A percentile compares a stretch with the other conserved stretches of the same genome.
These are phyloP conservation scores for Sebastes schlegelii DNA, from an alignment of 2,113 vertebrate species.

Conservation along the genomic window DNA sequence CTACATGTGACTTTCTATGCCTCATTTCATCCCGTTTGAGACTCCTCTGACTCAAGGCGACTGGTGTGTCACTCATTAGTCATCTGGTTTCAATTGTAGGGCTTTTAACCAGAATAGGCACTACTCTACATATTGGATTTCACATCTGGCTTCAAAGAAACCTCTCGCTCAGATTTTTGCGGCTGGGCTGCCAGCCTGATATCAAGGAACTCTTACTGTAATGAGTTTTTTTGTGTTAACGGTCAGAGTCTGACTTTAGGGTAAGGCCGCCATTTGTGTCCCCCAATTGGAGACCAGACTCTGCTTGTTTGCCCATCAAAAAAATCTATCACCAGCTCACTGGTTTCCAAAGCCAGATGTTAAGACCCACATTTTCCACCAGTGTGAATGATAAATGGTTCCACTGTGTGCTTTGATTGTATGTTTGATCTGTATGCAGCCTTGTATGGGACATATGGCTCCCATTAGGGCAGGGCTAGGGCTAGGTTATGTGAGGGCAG, in stretches of 20 bases:
- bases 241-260: slow-evolving; percentile 34
- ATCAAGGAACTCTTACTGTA: slow-evolving; percentile 33
- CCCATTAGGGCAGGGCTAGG: slow-evolving; percentile 69
- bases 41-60: slow-evolving; percentile 22
- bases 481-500: slow-evolving; percentile 71
- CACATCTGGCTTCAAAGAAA: slow-evolving; percentile 72
- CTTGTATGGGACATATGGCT: slow-evolving; percentile 70
- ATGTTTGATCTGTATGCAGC: slow-evolving; percentile 59
- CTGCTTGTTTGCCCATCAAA: slow-evolving; percentile 50
- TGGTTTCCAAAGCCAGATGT: slow-evolving; percentile 59
- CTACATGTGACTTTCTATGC: background rate
- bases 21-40: slow-evolving; percentile 6
- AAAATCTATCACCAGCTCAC: slow-evolving; percentile 18
- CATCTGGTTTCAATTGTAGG: slow-evolving; percentile 64
- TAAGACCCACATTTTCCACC: slow-evolving; percentile 67
- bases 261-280: slow-evolving; percentile 50
- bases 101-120: slow-evolving; percentile 43
- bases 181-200: slow-evolving; percentile 19
- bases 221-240: slow-evolving; percentile 25
- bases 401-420: slow-evolving; percentile 65
- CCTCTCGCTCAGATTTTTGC: slow-evolving; percentile 47
- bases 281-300: slow-evolving; percentile 53
- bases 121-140: slow-evolving; percentile 51
- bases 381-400: slow-evolving; percentile 60
- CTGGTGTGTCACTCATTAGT: slow-evolving; percentile 53